Evolutionary conservation across 1,140 invertebrate species (phyloP).

Genomic region (Drosophila serrata): DNA sequence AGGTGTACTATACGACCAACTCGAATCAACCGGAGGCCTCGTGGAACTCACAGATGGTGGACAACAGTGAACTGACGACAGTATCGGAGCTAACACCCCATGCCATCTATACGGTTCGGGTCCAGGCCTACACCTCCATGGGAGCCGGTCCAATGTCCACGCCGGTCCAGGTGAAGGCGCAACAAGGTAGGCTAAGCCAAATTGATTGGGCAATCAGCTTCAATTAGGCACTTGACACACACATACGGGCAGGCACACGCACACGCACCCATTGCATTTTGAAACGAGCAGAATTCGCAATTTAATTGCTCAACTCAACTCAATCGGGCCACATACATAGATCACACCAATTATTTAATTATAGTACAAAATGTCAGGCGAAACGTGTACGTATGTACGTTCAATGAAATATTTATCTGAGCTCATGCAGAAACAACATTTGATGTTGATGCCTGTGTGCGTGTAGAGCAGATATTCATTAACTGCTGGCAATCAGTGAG

Average conservation of each 20-base stretch:
- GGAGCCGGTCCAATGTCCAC: constrained; percentile 95
- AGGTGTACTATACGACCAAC: constrained; percentile 98
- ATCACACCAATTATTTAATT: constrained; percentile 82
- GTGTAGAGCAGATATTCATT: constrained; percentile 35
- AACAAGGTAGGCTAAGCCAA: constrained; percentile 91
- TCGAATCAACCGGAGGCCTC: constrained; percentile 93
- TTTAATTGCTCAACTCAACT: constrained; percentile 70
- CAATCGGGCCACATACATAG: constrained; percentile 66
- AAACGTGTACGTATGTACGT: constrained; percentile 56
- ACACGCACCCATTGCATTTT: constrained; percentile 30
- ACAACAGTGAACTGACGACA: constrained; percentile 96
- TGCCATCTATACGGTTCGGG: constrained; percentile 96
- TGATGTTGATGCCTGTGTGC: constrained; percentile 1
- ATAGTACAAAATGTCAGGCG: constrained; percentile 59
- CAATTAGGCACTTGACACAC: constrained; percentile 60
- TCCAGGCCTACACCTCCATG: constrained; percentile 96
- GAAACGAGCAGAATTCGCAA: constrained; percentile 46
- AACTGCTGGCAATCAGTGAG: constrained; percentile 32
- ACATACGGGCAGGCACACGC: constrained; percentile 5
- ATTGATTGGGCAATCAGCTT: constrained; percentile 72
- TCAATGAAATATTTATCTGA: constrained; percentile 60
- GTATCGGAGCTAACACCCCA: constrained; percentile 95
- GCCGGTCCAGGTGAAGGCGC: constrained; percentile 97
- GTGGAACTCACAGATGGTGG: constrained; percentile 96
- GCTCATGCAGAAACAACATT: constrained; percentile 10